Evolutionary conservation across 2,888 invertebrate species (phyloP), one percentile per base, ranked within the genome.

Genomic region (Platypus cylindrus): DNA sequence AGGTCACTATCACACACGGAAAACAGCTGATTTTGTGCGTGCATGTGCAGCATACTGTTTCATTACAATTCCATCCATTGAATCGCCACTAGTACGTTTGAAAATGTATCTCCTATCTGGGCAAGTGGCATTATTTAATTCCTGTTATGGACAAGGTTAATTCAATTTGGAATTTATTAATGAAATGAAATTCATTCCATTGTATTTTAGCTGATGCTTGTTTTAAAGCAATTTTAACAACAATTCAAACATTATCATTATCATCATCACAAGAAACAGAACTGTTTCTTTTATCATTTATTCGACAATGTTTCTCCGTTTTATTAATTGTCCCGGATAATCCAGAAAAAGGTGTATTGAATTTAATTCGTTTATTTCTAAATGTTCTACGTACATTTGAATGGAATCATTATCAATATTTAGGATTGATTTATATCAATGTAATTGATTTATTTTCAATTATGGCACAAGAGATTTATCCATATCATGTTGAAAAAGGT

Each of bases 11-110:
- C 84, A 85, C 51, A 78, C 80, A 1, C 68, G 76, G 41, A 82
- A 83, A 60, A 86, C 86, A 2, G 76, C 78, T 9, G 79, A 86
- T 48, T 84, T 93, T 66, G 83, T 86, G 17, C 77, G 87, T 53
- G 94, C 95, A 2, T 95, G 95, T 65, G 81, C 87, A 27, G 95
- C 97, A 0, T 97, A 87, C 64, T 82, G 84, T 60, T 95, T 82
- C 62, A 93, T 97, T 42, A 95, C 95, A 5, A 85, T 93, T 57
- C 97, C 97, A n/a, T 94, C 94, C 9, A 74, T 97, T 55, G 75
- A 71, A 49, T 81, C 82, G 39, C 70, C 79, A n/a, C 74, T 80
- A 40, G 70, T 75, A 15, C 74, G 83, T 54, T 71, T 91, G 49
- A 81, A 85, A 49, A 71, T 95, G 30, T 91, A 91, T 66, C 67